phyloP scores from a whole-genome alignment of 2,888 invertebrate species.

The Thymelicus lineola region DNA sequence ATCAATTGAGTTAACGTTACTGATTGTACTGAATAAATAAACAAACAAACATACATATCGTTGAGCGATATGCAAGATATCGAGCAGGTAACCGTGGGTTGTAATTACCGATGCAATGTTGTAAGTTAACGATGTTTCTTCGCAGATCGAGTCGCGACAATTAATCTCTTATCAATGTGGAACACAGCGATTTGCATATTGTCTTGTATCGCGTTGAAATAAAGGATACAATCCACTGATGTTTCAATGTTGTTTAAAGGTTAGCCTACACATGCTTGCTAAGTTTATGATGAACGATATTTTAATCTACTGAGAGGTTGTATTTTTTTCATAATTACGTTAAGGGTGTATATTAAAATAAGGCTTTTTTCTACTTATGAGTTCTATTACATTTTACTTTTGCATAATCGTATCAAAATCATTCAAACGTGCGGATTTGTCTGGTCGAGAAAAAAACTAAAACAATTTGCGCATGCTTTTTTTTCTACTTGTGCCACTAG shows the following conservation, averaged over 20 bases:
- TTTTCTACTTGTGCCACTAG: too few relatives aligned
- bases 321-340: too few relatives aligned
- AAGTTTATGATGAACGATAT: background rate
- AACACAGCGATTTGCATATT: slow-evolving; percentile 25
- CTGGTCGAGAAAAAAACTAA: too few relatives aligned
- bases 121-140: slow-evolving; percentile 29
- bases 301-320: too few relatives aligned
- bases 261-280: background rate
- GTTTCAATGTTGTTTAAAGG: slow-evolving; percentile 23
- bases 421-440: too few relatives aligned
- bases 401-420: too few relatives aligned
- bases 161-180: slow-evolving; percentile 31
- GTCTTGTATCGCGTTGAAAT: slow-evolving; percentile 15
- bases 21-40: too few relatives aligned
- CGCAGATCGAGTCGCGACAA: slow-evolving; percentile 11
- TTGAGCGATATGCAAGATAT: background rate
- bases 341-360: too few relatives aligned
- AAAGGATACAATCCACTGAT: slow-evolving; percentile 31
- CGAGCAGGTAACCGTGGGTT: background rate
- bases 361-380: too few relatives aligned
- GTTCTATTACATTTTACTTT: too few relatives aligned
- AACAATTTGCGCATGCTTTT: too few relatives aligned
- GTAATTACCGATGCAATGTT: slow-evolving; percentile 21
- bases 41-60: slow-evolving; percentile 30
- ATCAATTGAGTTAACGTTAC: too few relatives aligned